These are phyloP conservation scores for Nothura maculosa DNA, from an alignment of 2,797 vertebrate species.

Conservation along the genomic window DNA sequence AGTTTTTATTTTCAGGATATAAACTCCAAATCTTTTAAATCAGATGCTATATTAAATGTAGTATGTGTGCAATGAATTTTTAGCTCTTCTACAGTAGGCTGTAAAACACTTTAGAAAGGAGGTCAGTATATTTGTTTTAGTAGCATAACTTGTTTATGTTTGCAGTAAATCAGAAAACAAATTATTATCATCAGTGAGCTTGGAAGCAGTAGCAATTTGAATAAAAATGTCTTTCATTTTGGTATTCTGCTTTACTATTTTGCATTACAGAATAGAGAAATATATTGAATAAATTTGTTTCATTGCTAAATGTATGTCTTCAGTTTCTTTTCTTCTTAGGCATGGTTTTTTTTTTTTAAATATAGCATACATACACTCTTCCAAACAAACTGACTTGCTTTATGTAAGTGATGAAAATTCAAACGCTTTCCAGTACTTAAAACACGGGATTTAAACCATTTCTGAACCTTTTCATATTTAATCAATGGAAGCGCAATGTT, in stretches of 20 bases:
- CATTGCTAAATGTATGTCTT: neutral
- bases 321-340: neutral
- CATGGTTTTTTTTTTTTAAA: neutral
- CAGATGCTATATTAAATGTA: accelerated
- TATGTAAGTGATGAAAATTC: neutral
- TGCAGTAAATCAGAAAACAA: neutral
- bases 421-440: neutral
- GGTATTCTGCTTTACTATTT: neutral
- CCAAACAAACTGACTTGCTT: neutral
- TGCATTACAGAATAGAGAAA: neutral
- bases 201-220: neutral
- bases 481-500: neutral
- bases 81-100: neutral
- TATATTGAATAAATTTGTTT: neutral
- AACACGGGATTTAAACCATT: neutral
- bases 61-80: neutral
- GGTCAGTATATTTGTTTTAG: neutral
- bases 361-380: neutral
- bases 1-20: neutral
- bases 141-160: neutral
- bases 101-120: neutral
- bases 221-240: neutral
- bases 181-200: neutral
- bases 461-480: neutral
- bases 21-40: neutral